Evolutionary conservation across 2,888 invertebrate genomes (phyloP), one percentile per base, ranked within the genome.

Genomic region (Flabesymbios commensalis): DNA sequence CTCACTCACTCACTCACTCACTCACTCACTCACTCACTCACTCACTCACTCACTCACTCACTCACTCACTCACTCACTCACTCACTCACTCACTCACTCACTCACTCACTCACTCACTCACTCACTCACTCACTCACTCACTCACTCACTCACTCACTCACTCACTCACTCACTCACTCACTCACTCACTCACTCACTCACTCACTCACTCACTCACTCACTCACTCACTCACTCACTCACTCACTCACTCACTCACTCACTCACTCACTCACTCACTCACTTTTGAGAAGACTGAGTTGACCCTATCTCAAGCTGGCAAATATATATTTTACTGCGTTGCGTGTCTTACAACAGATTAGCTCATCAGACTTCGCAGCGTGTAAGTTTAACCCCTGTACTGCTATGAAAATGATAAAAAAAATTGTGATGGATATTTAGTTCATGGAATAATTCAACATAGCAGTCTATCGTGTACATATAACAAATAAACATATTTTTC

Each of bases 171-270:
- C 57, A 57, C 57, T 47, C 57, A 48, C 57, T 57, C 57, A 45
- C 57, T 57, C 57, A 45, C 48, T 57, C 57, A 45, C 57, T 48
- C 57, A 24, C 57, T 48, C 57, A 45, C 57, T 57, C 57, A 57
- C 57, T 57, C 57, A 57, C 57, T 57, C 57, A 57, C 57, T 57
- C 57, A 57, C 57, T 48, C 57, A 56, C 56, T 56, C 56, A 56
- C 56, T 56, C 56, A 56, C 56, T 56, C 56, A 56, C 56, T 56
- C 56, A 56, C 56, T 56, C 56, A 56, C 41, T 41, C 56, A 54
- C 54, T 54, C 54, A 54, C 54, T 54, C 54, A 54, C 54, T 54
- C 54, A 54, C 54, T 54, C 54, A 54, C 54, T 54, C 54, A 54
- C 47, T 47, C 47, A n/a, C n/a, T n/a, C n/a, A n/a, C n/a, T n/a